These are phyloP conservation scores for Rhinoderma darwinii DNA, from an alignment of 2,113 vertebrate genomes.

Conservation along the genomic window DNA sequence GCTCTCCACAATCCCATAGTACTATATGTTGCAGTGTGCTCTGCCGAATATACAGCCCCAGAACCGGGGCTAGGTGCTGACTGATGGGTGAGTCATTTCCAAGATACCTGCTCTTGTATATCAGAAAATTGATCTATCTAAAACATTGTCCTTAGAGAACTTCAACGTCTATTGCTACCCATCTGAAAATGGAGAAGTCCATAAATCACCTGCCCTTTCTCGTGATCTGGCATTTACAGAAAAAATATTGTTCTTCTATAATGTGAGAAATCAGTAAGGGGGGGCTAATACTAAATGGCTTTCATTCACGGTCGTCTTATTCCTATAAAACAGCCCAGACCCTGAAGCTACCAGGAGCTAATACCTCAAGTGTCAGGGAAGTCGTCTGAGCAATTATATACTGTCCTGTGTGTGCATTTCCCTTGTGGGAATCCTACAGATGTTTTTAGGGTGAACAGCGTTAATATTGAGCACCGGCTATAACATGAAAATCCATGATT, in stretches of 20 bases:
- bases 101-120: constrained; percentile 46
- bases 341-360: constrained; percentile 37
- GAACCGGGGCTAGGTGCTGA: constrained; percentile 20
- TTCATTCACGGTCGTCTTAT: constrained; percentile 16
- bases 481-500: not conserved
- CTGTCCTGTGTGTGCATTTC: not conserved
- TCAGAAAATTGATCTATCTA: constrained; percentile 51
- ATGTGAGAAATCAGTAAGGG: constrained; percentile 36
- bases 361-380: constrained; percentile 40
- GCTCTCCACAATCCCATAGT: not conserved
- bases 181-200: constrained; percentile 22
- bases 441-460: not conserved
- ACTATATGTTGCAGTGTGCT: not conserved
- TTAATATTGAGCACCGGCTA: not conserved
- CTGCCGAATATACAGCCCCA: constrained; percentile 10
- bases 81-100: constrained; percentile 36
- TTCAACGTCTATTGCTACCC: constrained; percentile 37
- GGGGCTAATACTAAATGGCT: constrained; percentile 45
- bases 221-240: constrained; percentile 34
- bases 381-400: constrained; percentile 36
- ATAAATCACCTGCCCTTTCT: constrained; percentile 34
- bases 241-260: constrained; percentile 44
- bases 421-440: not conserved
- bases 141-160: constrained; percentile 48
- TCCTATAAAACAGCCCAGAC: constrained; percentile 2